phyloP scores from a whole-genome alignment of 2,888 invertebrate species.

The Chalcosyrphus nemorum region DNA sequence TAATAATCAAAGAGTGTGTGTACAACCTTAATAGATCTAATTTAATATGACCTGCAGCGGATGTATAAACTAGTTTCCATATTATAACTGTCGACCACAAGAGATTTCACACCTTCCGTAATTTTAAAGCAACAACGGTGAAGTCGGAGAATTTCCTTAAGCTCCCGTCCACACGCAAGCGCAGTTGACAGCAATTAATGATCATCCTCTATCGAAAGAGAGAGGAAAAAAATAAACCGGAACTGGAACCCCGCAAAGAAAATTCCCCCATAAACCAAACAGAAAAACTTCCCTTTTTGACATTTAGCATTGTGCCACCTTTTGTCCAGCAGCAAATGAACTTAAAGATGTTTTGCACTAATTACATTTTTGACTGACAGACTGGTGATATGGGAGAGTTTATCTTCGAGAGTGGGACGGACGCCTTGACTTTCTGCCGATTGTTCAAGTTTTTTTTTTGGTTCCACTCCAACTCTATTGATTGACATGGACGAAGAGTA shows the following conservation, averaged over 20 bases:
- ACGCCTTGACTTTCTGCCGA: not conserved
- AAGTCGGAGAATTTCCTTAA: slow-evolving; percentile 21
- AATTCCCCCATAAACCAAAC: not conserved
- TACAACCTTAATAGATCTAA: slow-evolving; percentile 31
- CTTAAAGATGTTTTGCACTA: slow-evolving; percentile 41
- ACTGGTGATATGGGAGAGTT: slow-evolving; percentile 7
- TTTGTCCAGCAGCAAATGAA: slow-evolving; percentile 6
- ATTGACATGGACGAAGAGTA: slow-evolving; percentile 49
- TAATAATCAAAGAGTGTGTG: slow-evolving; percentile 16
- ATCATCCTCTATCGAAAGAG: not conserved
- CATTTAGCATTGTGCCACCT: slow-evolving; percentile 32
- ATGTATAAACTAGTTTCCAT: slow-evolving; percentile 50
- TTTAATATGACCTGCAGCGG: slow-evolving; percentile 44
- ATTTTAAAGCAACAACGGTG: not conserved
- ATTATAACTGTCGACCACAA: not conserved
- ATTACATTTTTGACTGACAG: slow-evolving; percentile 66
- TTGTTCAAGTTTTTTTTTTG: not conserved
- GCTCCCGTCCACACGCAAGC: slow-evolving; percentile 23
- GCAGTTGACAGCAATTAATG: slow-evolving; percentile 49
- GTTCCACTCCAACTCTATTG: slow-evolving; percentile 8
- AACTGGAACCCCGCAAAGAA: too few species aligned
- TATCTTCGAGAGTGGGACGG: not conserved
- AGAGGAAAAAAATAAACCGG: not conserved
- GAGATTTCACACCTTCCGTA: slow-evolving; percentile 22
- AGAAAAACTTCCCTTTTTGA: slow-evolving; percentile 16